A percentile compares a stretch with the other conserved stretches of the same genome.
Conservation (phyloP, 2,888 invertebrate genomes). For the Meiosimyza decipiens region DNA sequence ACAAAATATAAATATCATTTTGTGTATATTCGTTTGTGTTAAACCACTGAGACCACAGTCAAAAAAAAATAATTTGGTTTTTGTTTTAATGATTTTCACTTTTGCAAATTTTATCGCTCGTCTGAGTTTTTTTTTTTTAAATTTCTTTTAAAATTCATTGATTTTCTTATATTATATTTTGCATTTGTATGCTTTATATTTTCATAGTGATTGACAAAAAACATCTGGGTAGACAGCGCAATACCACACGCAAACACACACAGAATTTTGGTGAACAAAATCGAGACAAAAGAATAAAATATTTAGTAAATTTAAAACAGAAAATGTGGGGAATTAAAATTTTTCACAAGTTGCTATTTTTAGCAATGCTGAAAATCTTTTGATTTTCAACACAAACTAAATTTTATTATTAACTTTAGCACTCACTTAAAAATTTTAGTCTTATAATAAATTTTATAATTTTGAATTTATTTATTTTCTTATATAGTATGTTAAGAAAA, state of each 20-base stretch:
- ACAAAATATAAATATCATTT: too few relatives aligned
- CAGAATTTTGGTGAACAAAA: not conserved
- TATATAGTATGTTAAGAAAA: not conserved
- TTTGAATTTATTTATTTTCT: not conserved
- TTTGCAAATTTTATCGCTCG: not conserved
- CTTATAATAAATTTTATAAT: not conserved
- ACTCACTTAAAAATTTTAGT: not conserved
- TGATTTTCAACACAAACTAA: too few relatives aligned
- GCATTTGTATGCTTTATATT: not conserved
- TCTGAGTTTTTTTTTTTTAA: not conserved
- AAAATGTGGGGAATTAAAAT: not conserved
- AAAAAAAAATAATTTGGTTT: slow-evolving; percentile 4
- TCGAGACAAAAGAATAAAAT: slow-evolving; percentile 10
- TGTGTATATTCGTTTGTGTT: too few relatives aligned
- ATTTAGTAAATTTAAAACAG: not conserved
- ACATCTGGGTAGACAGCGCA: slow-evolving; percentile 42
- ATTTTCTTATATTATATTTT: not conserved
- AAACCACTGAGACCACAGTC: too few relatives aligned
- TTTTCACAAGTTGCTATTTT: slow-evolving; percentile 4
- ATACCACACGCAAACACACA: slow-evolving; percentile 26
- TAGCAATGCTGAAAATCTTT: not conserved
- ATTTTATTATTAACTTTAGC: not conserved
- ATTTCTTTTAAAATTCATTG: slow-evolving; percentile 22
- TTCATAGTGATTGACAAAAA: slow-evolving; percentile 43
- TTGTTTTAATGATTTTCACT: slow-evolving; percentile 17